Evolutionary conservation across 2,113 vertebrate species (phyloP).

Genomic region (Dermatemys mawii): DNA sequence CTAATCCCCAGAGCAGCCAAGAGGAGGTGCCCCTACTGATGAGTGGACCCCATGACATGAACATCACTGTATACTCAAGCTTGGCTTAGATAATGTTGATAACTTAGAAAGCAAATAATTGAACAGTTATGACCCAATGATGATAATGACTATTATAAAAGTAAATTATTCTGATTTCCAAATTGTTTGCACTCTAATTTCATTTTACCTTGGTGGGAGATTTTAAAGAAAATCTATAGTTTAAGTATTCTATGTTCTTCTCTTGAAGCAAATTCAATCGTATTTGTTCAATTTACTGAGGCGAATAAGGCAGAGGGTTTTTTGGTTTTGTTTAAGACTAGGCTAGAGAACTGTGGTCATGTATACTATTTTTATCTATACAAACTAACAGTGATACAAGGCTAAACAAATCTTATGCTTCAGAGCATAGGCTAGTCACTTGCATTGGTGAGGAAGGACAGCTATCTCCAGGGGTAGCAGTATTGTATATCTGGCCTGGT

Average conservation of each 20-base stretch:
- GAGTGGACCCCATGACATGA: background rate
- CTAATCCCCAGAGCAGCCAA: too few relatives aligned
- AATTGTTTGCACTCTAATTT: background rate
- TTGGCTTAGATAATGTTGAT: background rate
- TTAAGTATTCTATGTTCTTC: background rate
- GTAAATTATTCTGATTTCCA: background rate
- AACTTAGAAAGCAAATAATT: background rate
- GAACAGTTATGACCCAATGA: background rate
- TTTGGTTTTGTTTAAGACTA: background rate
- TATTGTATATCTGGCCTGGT: too few relatives aligned
- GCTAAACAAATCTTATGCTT: too few relatives aligned
- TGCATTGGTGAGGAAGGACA: too few relatives aligned
- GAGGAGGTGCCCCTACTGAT: too few relatives aligned
- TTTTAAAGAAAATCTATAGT: background rate
- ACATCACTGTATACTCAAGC: background rate
- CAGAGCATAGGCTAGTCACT: too few relatives aligned
- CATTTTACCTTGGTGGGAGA: background rate
- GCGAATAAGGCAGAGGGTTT: background rate
- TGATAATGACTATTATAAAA: background rate
- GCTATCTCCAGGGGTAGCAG: too few relatives aligned
- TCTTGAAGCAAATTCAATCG: background rate
- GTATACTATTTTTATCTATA: background rate
- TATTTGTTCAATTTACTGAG: background rate
- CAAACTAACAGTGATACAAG: too few relatives aligned
- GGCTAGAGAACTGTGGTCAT: background rate